Evolutionary conservation across 1,140 invertebrate genomes (phyloP).

Genomic region (Wiebesia pumilae): DNA sequence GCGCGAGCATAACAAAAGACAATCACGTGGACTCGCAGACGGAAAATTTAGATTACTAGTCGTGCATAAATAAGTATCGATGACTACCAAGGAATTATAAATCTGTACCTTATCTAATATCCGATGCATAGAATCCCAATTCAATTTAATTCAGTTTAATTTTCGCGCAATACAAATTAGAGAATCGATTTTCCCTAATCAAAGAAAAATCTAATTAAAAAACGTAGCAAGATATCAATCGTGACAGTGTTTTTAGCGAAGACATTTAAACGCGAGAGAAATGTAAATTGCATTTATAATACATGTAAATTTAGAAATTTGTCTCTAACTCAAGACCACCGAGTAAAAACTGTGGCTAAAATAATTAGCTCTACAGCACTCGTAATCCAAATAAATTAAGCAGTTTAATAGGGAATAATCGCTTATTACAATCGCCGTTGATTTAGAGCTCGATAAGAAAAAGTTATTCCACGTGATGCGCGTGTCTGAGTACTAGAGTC

Average conservation of each 20-base stretch:
- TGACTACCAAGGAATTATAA: no score
- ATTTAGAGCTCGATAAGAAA: not conserved
- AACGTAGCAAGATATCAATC: no score
- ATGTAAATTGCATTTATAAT: not conserved
- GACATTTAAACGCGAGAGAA: not conserved
- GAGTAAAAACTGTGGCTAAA: not conserved
- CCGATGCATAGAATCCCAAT: no score
- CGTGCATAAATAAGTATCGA: not conserved
- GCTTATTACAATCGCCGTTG: no score
- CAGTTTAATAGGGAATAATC: not conserved
- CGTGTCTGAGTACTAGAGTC: not conserved
- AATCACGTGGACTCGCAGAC: not conserved
- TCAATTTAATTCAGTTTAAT: no score
- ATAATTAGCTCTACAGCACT: not conserved
- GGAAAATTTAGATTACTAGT: constrained; percentile 26
- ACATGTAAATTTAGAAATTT: not conserved
- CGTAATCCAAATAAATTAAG: not conserved
- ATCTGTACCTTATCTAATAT: not conserved
- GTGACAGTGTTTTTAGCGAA: no score
- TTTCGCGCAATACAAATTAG: no score
- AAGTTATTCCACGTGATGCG: not conserved
- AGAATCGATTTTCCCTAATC: no score
- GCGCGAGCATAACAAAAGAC: not conserved
- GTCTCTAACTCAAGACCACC: not conserved
- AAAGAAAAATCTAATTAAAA: no score